Evolutionary conservation across 2,888 invertebrate genomes (phyloP), one percentile per base, ranked within the genome.

Genomic region (Agonopterix arenella): DNA sequence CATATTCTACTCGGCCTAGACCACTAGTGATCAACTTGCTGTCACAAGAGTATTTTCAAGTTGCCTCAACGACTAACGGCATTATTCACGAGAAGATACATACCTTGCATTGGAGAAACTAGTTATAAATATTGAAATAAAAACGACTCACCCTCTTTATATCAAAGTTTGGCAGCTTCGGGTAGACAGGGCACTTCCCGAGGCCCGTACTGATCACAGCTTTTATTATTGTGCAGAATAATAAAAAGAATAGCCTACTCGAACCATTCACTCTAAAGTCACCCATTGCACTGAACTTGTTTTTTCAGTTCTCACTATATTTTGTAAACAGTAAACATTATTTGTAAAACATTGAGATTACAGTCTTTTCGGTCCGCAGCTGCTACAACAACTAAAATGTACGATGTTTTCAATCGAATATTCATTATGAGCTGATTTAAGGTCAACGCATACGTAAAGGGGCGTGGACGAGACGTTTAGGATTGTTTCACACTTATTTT

Each of bases 111-210:
- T 28, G 28, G 5, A 28, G 28, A 28, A 28, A 28, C 28, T 28
- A 40, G 11, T 40, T 1, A 28, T 28, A 5, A 18, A 28, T 28
- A 28, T 28, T 13, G 11, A 43, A 11, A 18, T 13, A 11, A 49
- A 18, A 8, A 8, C 9, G 56, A 89, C 91, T 91, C 73, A 94
- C 94, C 82, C 88, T 89, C 54, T 90, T 89, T 57, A 93, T 83
- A 65, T 93, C 92, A 65, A 93, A 93, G 75, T 92, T 85, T 40
- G 91, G 90, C 76, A 93, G 89, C 60, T 91, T 90, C 47, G 91
- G 91, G 72, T 93, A 91, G 58, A 91, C 90, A 4, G 94, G 94
- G 64, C 94, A 94, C 66, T 90, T 91, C 55, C 94, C 94, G 43
- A 94, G 80, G 44, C 93, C 93, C 46, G 90, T 84, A 52, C 73